A percentile compares a stretch with the other conserved stretches of the same genome.
phyloP scores from a whole-genome alignment of 2,113 vertebrate genomes.

The Apeltes quadracus region DNA sequence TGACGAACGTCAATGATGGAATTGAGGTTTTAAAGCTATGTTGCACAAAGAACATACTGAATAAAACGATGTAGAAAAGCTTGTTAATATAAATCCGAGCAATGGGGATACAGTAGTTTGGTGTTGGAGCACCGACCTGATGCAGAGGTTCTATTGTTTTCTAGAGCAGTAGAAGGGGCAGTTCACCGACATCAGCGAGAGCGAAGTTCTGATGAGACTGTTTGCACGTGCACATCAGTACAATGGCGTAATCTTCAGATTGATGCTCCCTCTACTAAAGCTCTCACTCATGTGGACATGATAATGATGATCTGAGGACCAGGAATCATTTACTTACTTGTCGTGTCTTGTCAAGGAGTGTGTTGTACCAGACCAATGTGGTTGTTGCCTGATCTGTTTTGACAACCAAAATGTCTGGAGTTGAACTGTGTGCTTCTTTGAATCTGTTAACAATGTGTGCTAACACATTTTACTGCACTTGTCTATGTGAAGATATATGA shows the following conservation, averaged over 20 bases:
- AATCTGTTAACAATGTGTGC: not conserved
- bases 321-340: not conserved
- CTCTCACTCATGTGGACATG: not conserved
- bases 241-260: slow-evolving; percentile 9
- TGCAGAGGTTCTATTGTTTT: slow-evolving; percentile 5
- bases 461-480: not conserved
- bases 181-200: slow-evolving; percentile 56
- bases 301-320: slow-evolving; percentile 46
- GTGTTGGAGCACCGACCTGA: not conserved
- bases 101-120: slow-evolving; percentile 62
- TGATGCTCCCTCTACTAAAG: slow-evolving; percentile 7
- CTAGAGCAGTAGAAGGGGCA: not conserved
- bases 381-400: not conserved
- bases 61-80: slow-evolving; percentile 34
- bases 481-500: slow-evolving; percentile 1
- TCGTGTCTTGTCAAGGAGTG: slow-evolving; percentile 11
- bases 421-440: not conserved
- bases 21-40: slow-evolving; percentile 68
- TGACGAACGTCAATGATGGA: slow-evolving; percentile 26
- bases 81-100: slow-evolving; percentile 40
- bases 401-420: not conserved
- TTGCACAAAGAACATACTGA: slow-evolving; percentile 36
- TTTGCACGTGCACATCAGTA: not conserved
- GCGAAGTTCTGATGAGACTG: not conserved
- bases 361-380: not conserved